Base-by-base conservation (phyloP, 1,140 invertebrate species). In the Eumeta japonica region DNA sequence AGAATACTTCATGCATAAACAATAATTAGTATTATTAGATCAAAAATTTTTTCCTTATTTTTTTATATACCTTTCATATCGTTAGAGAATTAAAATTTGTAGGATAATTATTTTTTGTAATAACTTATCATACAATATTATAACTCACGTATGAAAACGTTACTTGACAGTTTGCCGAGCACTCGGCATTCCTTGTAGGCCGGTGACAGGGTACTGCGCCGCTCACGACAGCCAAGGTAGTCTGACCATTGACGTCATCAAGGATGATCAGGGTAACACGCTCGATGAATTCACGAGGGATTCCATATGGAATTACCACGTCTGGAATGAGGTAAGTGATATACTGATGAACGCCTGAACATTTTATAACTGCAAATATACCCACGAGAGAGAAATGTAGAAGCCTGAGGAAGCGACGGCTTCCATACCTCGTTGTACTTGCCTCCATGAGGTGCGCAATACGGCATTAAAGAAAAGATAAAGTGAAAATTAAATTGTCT, bases 261-360 rank as follows among this genome's bases (percentile, higher is more conserved):
- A 92, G 28, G 86, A 92, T 58, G 80, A 83, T 0, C 81, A 92
- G 16, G 90, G 90, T 10, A 83, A 85, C 52, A 79, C 86, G 7
- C 80, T 93, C 59, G 85, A 92, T 30, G 85, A 90, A 39, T 76
- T 90, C 16, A 90, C 87, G 46, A 84, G 79, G 10, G 92, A 95
- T 62, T 92, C 90, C 0, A 85, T 94, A 37, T 94, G 92, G 92
- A 96, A 96, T 57, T 97, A 92, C 62, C 94, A 97, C 55, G 92
- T 95, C 2, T 97, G 94, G 94, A 92, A 92, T 65, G 94, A 97
- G 70, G 87, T 76, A 34, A 4, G 37, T 40, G 4, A 16, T 27
- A 24, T 17, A 16, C n/a, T n/a, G n/a, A n/a, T n/a, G n/a, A n/a
- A n/a, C n/a, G n/a, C 20, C n/a, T 24, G 7, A 7, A 24, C n/a